Evolutionary conservation across 2,113 vertebrate genomes (phyloP).

Genomic region (Bagarius yarrelli): DNA sequence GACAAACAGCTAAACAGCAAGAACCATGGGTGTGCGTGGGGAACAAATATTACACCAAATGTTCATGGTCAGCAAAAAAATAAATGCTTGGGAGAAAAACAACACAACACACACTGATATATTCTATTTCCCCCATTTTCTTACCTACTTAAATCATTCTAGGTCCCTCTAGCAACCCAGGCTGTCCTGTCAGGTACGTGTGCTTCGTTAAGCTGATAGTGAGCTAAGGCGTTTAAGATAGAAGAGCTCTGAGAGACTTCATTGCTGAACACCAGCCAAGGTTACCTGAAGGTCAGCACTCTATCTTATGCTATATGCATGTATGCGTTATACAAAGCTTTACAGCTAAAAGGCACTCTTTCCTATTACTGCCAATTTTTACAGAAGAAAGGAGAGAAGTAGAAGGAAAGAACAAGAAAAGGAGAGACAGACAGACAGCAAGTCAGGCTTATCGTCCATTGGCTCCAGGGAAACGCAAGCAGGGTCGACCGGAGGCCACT

Average conservation of each 20-base stretch:
- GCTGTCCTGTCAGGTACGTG: conserved; percentile 14
- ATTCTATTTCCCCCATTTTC: too few relatives aligned
- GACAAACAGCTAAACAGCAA: conserved; percentile 51
- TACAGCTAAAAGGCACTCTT: conserved; percentile 21
- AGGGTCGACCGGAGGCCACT: conserved; percentile 64
- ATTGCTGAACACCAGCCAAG: conserved; percentile 55
- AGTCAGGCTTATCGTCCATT: conserved; percentile 54
- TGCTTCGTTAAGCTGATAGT: conserved; percentile 9
- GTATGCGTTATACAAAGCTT: conserved; percentile 32
- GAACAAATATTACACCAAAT: background rate
- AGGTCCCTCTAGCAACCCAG: conserved; percentile 15
- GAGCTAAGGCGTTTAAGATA: conserved; percentile 25
- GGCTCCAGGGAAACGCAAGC: conserved; percentile 55
- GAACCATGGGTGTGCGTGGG: background rate
- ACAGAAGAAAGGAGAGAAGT: conserved; percentile 30
- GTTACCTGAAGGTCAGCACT: conserved; percentile 52
- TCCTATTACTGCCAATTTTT: conserved; percentile 43
- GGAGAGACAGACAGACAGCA: conserved; percentile 49
- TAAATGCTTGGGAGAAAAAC: background rate
- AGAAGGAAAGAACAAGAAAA: conserved; percentile 4
- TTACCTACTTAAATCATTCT: conserved; percentile 1
- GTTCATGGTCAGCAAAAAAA: conserved; percentile 1
- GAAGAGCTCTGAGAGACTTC: conserved; percentile 44
- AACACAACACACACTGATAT: too few relatives aligned
- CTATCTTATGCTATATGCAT: conserved; percentile 30